phyloP scores from a whole-genome alignment of 2,888 invertebrate genomes.

The Drosophila vallismaia region DNA sequence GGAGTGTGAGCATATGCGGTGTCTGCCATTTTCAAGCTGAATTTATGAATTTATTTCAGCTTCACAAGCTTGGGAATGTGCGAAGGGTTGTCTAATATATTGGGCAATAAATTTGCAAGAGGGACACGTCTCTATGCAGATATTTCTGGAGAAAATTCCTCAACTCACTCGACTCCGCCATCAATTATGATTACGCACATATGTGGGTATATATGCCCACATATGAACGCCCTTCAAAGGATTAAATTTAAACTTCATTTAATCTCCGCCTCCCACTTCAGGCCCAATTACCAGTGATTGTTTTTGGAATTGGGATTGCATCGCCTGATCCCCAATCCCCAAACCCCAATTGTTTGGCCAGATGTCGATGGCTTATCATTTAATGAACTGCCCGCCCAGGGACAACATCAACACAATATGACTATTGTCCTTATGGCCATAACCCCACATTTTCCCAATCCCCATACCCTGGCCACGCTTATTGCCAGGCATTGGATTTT shows the following conservation, averaged over 20 bases:
- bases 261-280: conserved; percentile 1
- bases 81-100: conserved; percentile 38
- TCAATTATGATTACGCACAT: conserved; percentile 28
- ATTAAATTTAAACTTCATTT: conserved; percentile 2
- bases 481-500: conserved; percentile 29
- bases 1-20: conserved; percentile 35
- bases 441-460: background rate
- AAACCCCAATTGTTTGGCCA: conserved; percentile 51
- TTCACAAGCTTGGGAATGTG: conserved; percentile 14
- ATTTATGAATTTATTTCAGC: conserved; percentile 47
- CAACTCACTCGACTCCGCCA: conserved; percentile 27
- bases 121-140: conserved; percentile 34
- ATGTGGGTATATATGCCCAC: background rate
- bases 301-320: conserved; percentile 34
- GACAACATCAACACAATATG: conserved; percentile 33
- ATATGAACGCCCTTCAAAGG: background rate
- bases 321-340: conserved; percentile 39
- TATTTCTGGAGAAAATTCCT: conserved; percentile 1
- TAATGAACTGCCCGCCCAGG: conserved; percentile 63
- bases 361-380: conserved; percentile 74
- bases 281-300: conserved; percentile 36
- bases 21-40: conserved; percentile 42
- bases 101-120: conserved; percentile 34
- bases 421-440: conserved; percentile 26
- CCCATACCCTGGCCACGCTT: background rate